A percentile compares a stretch with the other conserved stretches of the same genome.
phyloP scores from a whole-genome alignment of 2,888 invertebrate genomes.

The Adelphocoris suturalis region DNA sequence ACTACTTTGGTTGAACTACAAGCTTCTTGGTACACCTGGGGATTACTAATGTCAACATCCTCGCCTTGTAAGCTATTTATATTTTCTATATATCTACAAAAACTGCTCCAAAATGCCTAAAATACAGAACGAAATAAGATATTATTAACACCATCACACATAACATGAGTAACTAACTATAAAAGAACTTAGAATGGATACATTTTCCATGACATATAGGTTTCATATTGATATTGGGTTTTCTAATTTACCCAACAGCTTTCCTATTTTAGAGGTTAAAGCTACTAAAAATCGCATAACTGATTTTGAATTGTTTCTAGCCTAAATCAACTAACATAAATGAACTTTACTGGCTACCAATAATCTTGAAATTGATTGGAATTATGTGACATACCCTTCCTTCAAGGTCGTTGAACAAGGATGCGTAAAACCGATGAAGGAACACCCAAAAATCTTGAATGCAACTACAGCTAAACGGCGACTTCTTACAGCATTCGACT shows the following conservation, averaged over 20 bases:
- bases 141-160: not conserved
- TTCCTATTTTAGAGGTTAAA: no score
- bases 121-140: constrained; percentile 41
- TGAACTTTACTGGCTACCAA: no score
- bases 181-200: no score
- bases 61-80: constrained; percentile 15
- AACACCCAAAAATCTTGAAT: constrained; percentile 82
- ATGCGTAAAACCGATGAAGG: constrained; percentile 79
- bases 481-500: constrained; percentile 73
- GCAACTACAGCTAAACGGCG: constrained; percentile 82
- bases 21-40: not conserved
- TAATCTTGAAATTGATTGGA: no score
- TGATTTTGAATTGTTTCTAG: no score
- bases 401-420: constrained; percentile 74
- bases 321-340: no score
- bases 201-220: no score
- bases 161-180: no score
- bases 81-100: constrained; percentile 59
- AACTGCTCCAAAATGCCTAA: constrained; percentile 73
- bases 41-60: not conserved
- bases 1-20: constrained; percentile 44
- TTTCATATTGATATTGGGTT: no score
- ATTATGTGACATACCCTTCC: not conserved
- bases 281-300: no score
- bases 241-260: no score